Percentiles rank a stretch among this genome's conserved stretches.
These are phyloP conservation scores for Gobiocypris rarus DNA, from an alignment of 2,113 vertebrate species.

Conservation along the genomic window DNA sequence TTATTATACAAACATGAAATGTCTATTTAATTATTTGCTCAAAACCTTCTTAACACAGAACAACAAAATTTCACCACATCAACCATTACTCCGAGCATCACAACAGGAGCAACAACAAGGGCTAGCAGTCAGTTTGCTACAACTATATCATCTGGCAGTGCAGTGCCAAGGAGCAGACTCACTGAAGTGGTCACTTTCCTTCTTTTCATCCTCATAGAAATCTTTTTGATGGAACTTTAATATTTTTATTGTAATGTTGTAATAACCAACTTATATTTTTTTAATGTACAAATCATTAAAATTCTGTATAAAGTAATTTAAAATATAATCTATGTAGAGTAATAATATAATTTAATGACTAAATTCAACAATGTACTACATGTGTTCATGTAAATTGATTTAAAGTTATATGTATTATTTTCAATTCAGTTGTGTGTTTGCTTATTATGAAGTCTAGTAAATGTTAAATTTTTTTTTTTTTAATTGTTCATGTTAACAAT, in stretches of 20 bases:
- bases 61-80: conserved; percentile 1
- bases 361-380: too few species aligned
- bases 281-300: too few species aligned
- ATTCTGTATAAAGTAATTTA: too few species aligned
- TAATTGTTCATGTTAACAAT: too few species aligned
- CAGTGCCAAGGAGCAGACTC: conserved; percentile 9
- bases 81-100: neutral
- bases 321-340: too few species aligned
- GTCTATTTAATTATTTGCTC: neutral
- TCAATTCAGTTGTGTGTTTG: too few species aligned
- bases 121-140: neutral
- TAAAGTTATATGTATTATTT: too few species aligned
- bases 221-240: conserved; percentile 5
- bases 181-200: conserved; percentile 34
- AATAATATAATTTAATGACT: too few species aligned
- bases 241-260: neutral
- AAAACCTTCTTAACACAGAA: conserved; percentile 14
- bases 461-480: too few species aligned
- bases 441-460: too few species aligned
- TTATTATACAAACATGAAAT: neutral
- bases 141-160: neutral
- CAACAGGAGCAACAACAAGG: neutral
- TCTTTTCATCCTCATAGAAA: conserved; percentile 10
- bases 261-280: neutral
- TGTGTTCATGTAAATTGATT: too few species aligned